Evolutionary conservation across 2,888 invertebrate genomes (phyloP).

Genomic region (Tyria jacobaeae): DNA sequence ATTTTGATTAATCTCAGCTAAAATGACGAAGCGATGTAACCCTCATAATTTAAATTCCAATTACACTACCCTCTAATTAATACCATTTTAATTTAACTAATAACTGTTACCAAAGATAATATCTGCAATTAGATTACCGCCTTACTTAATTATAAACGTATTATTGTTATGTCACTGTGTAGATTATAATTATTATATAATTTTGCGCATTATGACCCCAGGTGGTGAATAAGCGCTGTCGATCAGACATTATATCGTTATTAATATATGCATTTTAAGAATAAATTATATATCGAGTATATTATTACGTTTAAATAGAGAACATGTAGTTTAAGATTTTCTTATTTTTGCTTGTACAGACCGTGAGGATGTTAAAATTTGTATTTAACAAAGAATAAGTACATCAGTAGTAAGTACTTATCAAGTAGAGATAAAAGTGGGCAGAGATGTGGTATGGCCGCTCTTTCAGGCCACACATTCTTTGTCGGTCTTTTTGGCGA

Average conservation of each 20-base stretch:
- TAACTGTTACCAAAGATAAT: conserved; percentile 40
- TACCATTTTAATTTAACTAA: conserved; percentile 42
- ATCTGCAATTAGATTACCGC: conserved; percentile 38
- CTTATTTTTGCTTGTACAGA: no score
- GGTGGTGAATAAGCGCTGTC: not conserved
- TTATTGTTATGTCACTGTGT: conserved; percentile 29
- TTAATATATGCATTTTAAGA: not conserved
- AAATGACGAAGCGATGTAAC: conserved; percentile 35
- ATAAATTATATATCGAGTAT: no score
- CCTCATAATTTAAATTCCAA: not conserved
- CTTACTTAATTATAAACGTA: conserved; percentile 34
- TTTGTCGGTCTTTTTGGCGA: no score
- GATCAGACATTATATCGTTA: not conserved
- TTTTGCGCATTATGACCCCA: conserved; percentile 4
- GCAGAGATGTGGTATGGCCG: no score
- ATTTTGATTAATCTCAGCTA: not conserved
- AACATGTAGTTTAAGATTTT: no score
- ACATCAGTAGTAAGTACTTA: no score
- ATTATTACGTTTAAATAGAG: no score
- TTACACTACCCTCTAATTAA: conserved; percentile 20
- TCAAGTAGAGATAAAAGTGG: no score
- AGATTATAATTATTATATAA: conserved; percentile 19
- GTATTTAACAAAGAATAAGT: no score
- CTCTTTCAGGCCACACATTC: no score
- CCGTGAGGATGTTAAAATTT: no score